Base-by-base conservation (phyloP, 2,797 vertebrate genomes). In the Propithecus perrieri region DNA sequence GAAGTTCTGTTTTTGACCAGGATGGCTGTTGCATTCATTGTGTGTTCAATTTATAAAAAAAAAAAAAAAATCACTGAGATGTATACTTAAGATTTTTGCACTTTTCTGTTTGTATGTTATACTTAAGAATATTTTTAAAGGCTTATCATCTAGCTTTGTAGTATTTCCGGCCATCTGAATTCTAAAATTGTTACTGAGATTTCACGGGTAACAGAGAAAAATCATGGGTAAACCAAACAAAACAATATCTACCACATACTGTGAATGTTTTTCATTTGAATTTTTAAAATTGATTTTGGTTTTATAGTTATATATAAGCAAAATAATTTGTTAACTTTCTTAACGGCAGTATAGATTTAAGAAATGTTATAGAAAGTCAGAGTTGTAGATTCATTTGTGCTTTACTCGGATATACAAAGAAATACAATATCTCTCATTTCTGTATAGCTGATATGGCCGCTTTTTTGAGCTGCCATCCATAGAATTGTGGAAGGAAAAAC, bases 161-260 rank as follows among this genome's bases (percentile, higher is more conserved):
- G 72, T 53, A 28, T 72, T 57, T 84, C 46, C 33, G 65, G 46
- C 14, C 38, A 57, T 72, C 46, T 14, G 10, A 65, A 43, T 96
- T 38, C 43, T 69, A 63, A 48, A 12, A 63, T 74, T 74, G 10
- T 53, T 93, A 41, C n/a, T 65, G 35, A 83, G 43, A 79, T 74
- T 95, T 96, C 81, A 78, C 11, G 24, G 61, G 79, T 63, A 85
- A 81, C 2, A 41, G 72, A 94, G 53, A 80, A 90, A 89, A 85
- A 48, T 55, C 14, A 17, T 41, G 69, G 18, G 7, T 35, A 26
- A 57, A 38, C 5, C 46, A 38, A 72, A 8, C 11, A 81, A 72
- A 92, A 46, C 22, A 71, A 6, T 61, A 71, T 5, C 22, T 74
- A 61, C 20, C 3, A 46, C 12, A 38, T 63, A 93, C 65, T 85